Evolutionary conservation across 2,113 vertebrate genomes (phyloP).

Genomic region (Trachemys scripta): DNA sequence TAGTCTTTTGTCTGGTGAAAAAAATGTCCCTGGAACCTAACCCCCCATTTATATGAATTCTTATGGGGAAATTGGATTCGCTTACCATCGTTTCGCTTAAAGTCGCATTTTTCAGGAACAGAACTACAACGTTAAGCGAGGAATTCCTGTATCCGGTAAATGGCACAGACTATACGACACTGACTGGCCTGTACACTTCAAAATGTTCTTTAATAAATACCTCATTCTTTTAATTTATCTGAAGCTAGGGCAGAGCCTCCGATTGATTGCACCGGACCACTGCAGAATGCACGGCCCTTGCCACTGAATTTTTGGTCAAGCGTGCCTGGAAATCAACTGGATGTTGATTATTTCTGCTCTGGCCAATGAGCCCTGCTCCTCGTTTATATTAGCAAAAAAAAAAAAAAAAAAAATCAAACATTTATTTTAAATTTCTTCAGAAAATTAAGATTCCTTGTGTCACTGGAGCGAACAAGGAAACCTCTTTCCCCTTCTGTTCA

Average conservation of each 20-base stretch:
- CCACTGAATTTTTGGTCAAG: not conserved
- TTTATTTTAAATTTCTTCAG: constrained; percentile 10
- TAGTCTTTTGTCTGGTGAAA: no score
- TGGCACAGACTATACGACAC: not conserved
- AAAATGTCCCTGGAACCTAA: no score
- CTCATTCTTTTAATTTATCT: not conserved
- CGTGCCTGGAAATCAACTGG: not conserved
- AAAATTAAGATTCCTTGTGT: constrained; percentile 15
- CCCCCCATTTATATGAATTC: no score
- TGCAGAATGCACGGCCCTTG: not conserved
- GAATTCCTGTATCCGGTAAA: not conserved
- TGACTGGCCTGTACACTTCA: not conserved
- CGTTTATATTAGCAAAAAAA: not conserved
- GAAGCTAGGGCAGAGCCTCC: not conserved
- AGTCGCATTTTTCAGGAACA: no score
- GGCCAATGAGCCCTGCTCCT: not conserved
- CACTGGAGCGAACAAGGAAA: not conserved
- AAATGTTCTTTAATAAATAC: not conserved
- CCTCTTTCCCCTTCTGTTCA: not conserved
- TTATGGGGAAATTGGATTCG: no score
- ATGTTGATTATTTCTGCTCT: not conserved
- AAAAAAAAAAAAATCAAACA: not conserved
- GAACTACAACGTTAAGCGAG: no score
- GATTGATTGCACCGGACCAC: not conserved
- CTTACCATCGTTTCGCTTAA: no score